Evolutionary conservation across 92 coral and sea anemone genomes (phyloP), one percentile per base, ranked within the genome.

Genomic region (Isaurus tuberculatus): DNA sequence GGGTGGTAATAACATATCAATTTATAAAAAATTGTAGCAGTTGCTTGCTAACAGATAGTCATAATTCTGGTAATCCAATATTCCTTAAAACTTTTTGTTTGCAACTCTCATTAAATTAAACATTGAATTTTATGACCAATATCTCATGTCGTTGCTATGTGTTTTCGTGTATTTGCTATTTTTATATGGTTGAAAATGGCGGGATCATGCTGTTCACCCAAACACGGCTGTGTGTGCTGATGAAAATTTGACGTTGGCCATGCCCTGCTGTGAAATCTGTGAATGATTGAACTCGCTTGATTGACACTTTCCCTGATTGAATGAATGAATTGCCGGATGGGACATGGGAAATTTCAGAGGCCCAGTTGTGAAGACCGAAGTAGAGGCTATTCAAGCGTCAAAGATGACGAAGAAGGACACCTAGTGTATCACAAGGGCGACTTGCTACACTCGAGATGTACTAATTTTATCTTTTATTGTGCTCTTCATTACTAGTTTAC

Each of bases 401-500:
- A 85, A 91, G 99, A 94, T 77, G 99, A 97, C 66, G 93, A 97
- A 88, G 99, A 94, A 65, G 99, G 99, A 49, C 99, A 97, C 89
- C 98, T 97, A 82, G 81, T 90, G 66, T 97, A 90, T 87, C 98
- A 92, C 48, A 86, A 88, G 84, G 99, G 99, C 82, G 99, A 97
- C 91, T 72, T 92, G 90, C 95, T 97, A 87, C 92, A 97, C 83
- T 92, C 98, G 85, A 97, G 99, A 97, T 97, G 99, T 97, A 97
- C 91, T 91, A 91, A 87, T 71, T 83, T 92, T 85, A 86, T 73
- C 89, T 88, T 74, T 89, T 89, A 82, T 70, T 86, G 79, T 85
- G 90, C 89, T 79, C 77, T 88, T 75, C 85, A 81, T 81, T 88
- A 85, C 73, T 78, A 81, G 88, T 86, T 84, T 84, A 25, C 37